These are phyloP conservation scores for Aix galericulata DNA, from an alignment of 2,113 vertebrate species.

Conservation along the genomic window DNA sequence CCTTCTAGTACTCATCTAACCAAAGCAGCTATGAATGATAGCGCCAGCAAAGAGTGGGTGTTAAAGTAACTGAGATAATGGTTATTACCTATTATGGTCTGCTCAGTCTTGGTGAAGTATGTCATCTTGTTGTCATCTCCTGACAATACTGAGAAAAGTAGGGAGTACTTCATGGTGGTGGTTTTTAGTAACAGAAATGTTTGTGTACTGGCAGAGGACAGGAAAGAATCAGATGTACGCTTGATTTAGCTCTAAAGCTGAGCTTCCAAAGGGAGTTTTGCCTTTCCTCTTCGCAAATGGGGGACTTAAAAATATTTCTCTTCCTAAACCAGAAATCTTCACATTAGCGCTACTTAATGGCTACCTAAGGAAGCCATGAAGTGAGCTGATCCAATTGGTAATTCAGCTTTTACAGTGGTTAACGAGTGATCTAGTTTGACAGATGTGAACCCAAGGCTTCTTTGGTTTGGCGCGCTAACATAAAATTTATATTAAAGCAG, in stretches of 20 bases:
- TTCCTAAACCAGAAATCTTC: neutral
- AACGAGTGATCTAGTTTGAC: neutral
- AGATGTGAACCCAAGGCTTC: neutral
- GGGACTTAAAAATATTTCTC: neutral
- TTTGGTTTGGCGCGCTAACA: neutral
- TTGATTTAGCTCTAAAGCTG: neutral
- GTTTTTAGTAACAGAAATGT: neutral
- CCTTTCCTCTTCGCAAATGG: neutral
- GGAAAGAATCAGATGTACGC: neutral
- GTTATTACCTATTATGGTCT: slow-evolving; percentile 2
- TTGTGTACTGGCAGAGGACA: neutral
- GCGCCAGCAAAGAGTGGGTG: neutral
- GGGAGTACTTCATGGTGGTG: neutral
- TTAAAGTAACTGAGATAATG: slow-evolving; percentile 25
- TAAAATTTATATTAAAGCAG: neutral
- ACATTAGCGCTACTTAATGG: neutral
- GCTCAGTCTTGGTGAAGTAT: slow-evolving; percentile 8
- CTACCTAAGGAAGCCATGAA: neutral
- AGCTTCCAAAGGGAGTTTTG: neutral
- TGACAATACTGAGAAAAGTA: neutral
- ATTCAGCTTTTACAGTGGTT: neutral
- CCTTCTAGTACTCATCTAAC: neutral
- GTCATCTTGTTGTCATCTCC: slow-evolving; percentile 33
- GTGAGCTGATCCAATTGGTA: neutral
- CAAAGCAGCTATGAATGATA: neutral